Base-by-base conservation (phyloP, 2,888 invertebrate species). In the Caenorhabditis doughertyi region DNA sequence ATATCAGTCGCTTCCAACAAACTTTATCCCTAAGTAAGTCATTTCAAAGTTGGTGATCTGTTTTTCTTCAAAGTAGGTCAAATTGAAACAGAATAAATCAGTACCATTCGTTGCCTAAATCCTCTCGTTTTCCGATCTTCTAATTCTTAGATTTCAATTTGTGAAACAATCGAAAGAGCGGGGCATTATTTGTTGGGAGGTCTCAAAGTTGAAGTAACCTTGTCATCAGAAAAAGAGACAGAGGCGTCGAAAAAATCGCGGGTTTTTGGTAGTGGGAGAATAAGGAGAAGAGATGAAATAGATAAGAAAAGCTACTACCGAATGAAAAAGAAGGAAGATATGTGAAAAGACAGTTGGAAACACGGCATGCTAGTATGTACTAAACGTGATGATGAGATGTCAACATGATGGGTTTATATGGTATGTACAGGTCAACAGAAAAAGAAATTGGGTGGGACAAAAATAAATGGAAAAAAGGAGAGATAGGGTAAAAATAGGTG, bases 181-280 rank as follows among this genome's bases (percentile, higher is more conserved):
- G 21, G 23, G 29, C 55, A 42, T 68, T 53, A 27, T 16, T 42
- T 3, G 49, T 51, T 35, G 47, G 64, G 64, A 42, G 21, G 55
- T 73, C 73, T 64, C n/a, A 79, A 71, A 65, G 64, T 71, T 71
- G 72, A 72, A 79, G 58, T 79, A 79, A 79, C 79, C 79, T 79
- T 79, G 79, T 67, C 53, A 42, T 47, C 29, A 29, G 55, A 53
- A 23, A 56, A 35, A 27, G 42, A 29, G 51, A 55, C 18, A 29
- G 27, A 23, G 49, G 44, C 74, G 74, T 77, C 68, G 77, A 77
- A 77, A 77, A 68, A 74, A 58, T 56, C 64, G 73, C 47, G 74
- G 72, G 60, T 70, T 72, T 72, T 56, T 72, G 72, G 72, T 71
- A 68, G 49, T 65, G 27, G 64, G 44, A 27, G 25, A 47, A 47